These are phyloP conservation scores for Galeopsomyia nigrocyanea DNA, from an alignment of 2,888 invertebrate genomes.

Conservation along the genomic window DNA sequence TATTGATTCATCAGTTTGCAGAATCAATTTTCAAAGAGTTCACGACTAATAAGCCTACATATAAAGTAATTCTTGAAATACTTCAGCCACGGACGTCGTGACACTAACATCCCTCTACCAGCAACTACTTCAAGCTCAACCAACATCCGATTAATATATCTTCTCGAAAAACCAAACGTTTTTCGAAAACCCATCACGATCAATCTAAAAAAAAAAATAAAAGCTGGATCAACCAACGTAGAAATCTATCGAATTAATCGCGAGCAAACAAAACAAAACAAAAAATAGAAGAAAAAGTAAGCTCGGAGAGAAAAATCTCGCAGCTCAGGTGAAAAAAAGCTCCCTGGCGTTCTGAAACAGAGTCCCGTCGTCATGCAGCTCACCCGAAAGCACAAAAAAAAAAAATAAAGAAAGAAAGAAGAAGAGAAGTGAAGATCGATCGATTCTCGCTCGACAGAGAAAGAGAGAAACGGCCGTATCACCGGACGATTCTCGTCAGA, in stretches of 20 bases:
- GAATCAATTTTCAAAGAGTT: no score
- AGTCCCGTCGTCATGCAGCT: constrained; percentile 38
- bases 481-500: constrained; percentile 37
- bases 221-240: background rate
- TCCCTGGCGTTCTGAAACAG: constrained; percentile 3
- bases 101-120: no score
- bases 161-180: no score
- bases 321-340: constrained; percentile 3
- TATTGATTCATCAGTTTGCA: no score
- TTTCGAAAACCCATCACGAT: no score
- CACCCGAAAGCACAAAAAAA: background rate
- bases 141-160: no score
- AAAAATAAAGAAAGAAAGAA: no score
- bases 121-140: no score
- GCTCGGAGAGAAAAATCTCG: background rate
- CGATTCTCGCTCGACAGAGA: constrained; percentile 39
- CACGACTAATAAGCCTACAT: no score
- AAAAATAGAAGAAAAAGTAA: no score
- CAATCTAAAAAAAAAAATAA: background rate
- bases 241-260: constrained; percentile 53
- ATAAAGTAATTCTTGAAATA: no score
- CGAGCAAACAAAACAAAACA: background rate
- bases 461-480: background rate
- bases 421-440: constrained; percentile 38
- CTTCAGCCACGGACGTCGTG: no score